A percentile compares a stretch with the other conserved stretches of the same genome.
These are phyloP conservation scores for Diploscapter pachys DNA, from an alignment of 1,140 invertebrate genomes.

Conservation along the genomic window DNA sequence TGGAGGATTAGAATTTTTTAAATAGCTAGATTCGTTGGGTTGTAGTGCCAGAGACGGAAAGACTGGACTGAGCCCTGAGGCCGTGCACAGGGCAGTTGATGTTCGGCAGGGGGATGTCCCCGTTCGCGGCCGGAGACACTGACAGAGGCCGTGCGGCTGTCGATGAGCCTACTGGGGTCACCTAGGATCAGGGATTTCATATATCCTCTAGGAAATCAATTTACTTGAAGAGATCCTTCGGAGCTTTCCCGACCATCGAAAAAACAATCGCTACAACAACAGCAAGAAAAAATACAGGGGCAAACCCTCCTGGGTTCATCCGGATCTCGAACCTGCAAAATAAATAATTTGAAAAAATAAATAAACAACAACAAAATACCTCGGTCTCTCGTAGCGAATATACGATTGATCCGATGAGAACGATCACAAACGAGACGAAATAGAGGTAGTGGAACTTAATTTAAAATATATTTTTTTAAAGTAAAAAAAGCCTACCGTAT, in stretches of 20 bases:
- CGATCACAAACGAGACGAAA: conserved; percentile 54
- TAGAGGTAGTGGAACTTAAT: conserved; percentile 55
- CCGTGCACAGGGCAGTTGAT: conserved; percentile 14
- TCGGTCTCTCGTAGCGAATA: conserved; percentile 44
- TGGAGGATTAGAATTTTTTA: background rate
- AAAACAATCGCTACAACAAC: conserved; percentile 37
- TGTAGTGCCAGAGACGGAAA: background rate
- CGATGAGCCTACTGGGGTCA: too few species aligned
- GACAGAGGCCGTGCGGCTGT: background rate
- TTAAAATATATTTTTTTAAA: conserved; percentile 16
- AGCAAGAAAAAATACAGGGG: conserved; percentile 38
- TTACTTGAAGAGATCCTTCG: conserved; percentile 33
- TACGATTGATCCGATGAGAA: conserved; percentile 49
- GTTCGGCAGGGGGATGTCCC: background rate
- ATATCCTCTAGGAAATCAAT: background rate
- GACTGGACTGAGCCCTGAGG: background rate
- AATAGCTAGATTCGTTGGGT: background rate
- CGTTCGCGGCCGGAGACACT: background rate
- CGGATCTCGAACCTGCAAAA: conserved; percentile 27
- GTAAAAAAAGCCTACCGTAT: conserved; percentile 67
- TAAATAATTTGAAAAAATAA: background rate
- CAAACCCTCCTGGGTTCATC: conserved; percentile 37
- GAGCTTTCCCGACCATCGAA: conserved; percentile 32
- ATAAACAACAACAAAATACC: background rate
- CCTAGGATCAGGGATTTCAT: too few species aligned